These are phyloP conservation scores for Noctilio leporinus DNA, from an alignment of 2,113 vertebrate species.

Conservation along the genomic window DNA sequence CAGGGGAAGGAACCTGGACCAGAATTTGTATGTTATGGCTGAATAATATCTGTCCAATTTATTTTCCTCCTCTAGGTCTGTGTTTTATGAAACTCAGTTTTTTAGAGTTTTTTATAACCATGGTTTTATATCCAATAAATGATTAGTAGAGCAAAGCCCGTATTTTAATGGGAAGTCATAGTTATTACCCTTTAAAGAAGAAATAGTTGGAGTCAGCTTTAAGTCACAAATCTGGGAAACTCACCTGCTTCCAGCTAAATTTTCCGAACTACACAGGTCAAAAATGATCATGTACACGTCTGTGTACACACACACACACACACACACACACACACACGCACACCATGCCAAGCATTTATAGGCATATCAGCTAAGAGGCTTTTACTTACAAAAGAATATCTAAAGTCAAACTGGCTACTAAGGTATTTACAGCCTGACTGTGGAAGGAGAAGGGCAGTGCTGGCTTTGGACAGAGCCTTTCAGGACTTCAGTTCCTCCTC, in stretches of 20 bases:
- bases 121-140: conserved; percentile 23
- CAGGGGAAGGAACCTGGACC: not conserved
- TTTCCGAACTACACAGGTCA: not conserved
- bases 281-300: not conserved
- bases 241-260: not conserved
- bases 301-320: not conserved
- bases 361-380: not conserved
- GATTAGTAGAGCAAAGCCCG: not conserved
- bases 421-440: not conserved
- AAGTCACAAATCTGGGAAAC: not conserved
- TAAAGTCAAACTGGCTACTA: not conserved
- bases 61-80: not conserved
- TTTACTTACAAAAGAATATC: not conserved
- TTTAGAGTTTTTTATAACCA: not conserved
- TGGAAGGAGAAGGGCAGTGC: not conserved
- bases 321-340: too few species aligned
- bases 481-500: not conserved
- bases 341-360: not conserved
- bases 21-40: not conserved
- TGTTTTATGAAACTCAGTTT: not conserved
- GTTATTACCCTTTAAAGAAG: not conserved
- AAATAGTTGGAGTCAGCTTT: not conserved
- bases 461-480: not conserved
- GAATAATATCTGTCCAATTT: not conserved
- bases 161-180: not conserved